Conservation (phyloP, 2,113 vertebrate species). For the Sprattus sprattus region DNA sequence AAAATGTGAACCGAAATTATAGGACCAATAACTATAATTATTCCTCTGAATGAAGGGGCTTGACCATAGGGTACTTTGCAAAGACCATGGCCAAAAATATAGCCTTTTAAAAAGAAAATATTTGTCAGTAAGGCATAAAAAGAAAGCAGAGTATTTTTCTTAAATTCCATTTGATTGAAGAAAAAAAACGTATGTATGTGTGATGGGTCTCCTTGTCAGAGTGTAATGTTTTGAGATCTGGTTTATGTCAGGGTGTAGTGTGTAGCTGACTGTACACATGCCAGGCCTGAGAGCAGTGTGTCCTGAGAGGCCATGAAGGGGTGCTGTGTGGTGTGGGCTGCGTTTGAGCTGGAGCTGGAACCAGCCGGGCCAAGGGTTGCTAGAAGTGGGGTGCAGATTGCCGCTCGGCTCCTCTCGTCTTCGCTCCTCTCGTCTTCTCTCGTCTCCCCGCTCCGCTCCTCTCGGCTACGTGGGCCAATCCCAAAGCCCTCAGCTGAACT, state of each 20-base stretch:
- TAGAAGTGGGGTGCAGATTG: not conserved
- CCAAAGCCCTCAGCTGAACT: not conserved
- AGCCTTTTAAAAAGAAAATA: not conserved
- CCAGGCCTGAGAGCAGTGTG: slow-evolving; percentile 61
- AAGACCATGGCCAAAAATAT: not conserved
- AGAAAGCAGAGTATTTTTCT: not conserved
- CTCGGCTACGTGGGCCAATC: not conserved
- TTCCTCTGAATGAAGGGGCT: not conserved
- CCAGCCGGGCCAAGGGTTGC: not conserved
- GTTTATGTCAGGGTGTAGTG: not conserved
- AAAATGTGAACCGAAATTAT: slow-evolving; percentile 9
- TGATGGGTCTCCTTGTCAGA: not conserved
- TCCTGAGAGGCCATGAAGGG: slow-evolving; percentile 59
- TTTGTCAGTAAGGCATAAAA: not conserved
- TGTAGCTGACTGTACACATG: slow-evolving; percentile 49
- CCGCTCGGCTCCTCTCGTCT: not conserved
- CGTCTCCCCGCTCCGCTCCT: not conserved
- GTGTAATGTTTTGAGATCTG: not conserved
- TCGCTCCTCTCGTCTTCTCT: not conserved
- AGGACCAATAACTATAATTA: slow-evolving; percentile 13
- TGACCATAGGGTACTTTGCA: not conserved
- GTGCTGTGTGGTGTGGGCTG: slow-evolving; percentile 40
- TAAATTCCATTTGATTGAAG: not conserved
- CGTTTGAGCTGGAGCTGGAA: not conserved
- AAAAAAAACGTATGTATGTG: not conserved